A percentile compares a stretch with the other conserved stretches of the same genome.
Evolutionary conservation across 2,113 vertebrate species (phyloP).

Genomic region (Coregonus clupeaformis): DNA sequence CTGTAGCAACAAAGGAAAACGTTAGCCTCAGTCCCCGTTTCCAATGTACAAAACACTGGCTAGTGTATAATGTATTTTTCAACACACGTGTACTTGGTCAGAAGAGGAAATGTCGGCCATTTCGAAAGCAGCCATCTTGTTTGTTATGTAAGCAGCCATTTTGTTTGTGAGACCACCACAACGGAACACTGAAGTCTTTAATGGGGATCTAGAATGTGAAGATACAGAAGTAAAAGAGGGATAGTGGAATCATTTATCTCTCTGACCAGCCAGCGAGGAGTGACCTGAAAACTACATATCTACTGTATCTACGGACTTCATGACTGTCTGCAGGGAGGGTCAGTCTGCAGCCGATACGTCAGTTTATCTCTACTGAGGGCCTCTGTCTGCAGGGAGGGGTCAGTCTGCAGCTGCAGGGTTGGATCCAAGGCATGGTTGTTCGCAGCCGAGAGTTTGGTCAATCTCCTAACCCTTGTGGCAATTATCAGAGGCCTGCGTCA

Average conservation of each 20-base stretch:
- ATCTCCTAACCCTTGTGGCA: slow-evolving; percentile 48
- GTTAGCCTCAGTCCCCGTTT: slow-evolving; percentile 31
- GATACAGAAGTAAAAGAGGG: slow-evolving; percentile 46
- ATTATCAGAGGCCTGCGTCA: slow-evolving; percentile 69
- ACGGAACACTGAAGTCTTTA: slow-evolving; percentile 44
- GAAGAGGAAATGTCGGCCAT: slow-evolving; percentile 51
- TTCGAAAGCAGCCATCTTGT: slow-evolving; percentile 56
- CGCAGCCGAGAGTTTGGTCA: slow-evolving; percentile 35
- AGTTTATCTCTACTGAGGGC: slow-evolving; percentile 46
- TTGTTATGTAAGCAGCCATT: slow-evolving; percentile 30
- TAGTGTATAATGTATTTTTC: slow-evolving; percentile 43
- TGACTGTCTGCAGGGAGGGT: slow-evolving; percentile 59
- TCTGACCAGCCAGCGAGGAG: slow-evolving; percentile 80
- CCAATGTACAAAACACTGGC: slow-evolving; percentile 49
- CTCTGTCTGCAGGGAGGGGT: slow-evolving; percentile 63
- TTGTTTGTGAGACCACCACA: no score
- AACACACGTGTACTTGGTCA: slow-evolving; percentile 34
- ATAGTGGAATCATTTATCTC: slow-evolving; percentile 56
- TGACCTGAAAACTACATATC: slow-evolving; percentile 59
- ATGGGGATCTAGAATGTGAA: slow-evolving; percentile 51
- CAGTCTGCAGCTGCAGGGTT: slow-evolving; percentile 22
- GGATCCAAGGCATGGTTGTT: slow-evolving; percentile 2
- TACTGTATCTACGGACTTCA: slow-evolving; percentile 61
- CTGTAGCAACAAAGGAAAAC: slow-evolving; percentile 37
- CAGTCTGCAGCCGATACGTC: slow-evolving; percentile 17